phyloP scores from a whole-genome alignment of 1,140 invertebrate species.

The Hermetia illucens region DNA sequence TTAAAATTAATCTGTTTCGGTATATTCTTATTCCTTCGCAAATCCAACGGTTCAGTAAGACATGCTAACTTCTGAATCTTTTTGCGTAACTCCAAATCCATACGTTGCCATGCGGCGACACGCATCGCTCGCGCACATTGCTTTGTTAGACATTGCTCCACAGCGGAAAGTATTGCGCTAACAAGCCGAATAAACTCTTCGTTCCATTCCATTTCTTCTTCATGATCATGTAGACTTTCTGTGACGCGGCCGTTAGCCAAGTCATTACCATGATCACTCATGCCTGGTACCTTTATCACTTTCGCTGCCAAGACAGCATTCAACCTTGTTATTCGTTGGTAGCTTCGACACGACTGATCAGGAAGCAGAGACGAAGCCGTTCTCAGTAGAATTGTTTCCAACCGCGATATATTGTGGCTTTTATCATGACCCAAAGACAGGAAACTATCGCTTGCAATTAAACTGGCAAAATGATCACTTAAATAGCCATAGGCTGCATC shows the following conservation, averaged over 20 bases:
- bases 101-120: constrained; percentile 45
- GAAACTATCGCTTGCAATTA: constrained; percentile 48
- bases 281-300: constrained; percentile 23
- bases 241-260: constrained; percentile 12
- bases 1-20: constrained; percentile 23
- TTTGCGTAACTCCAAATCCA: constrained; percentile 43
- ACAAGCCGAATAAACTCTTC: constrained; percentile 28
- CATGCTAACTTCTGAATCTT: constrained; percentile 44
- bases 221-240: constrained; percentile 16
- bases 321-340: constrained; percentile 32
- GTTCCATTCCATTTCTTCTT: constrained; percentile 30
- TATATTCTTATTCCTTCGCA: constrained; percentile 18
- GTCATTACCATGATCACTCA: constrained; percentile 22
- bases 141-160: constrained; percentile 46
- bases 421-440: constrained; percentile 46
- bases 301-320: constrained; percentile 26
- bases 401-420: constrained; percentile 47
- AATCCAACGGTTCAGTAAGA: constrained; percentile 27
- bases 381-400: constrained; percentile 49
- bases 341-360: constrained; percentile 56
- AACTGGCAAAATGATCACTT: constrained; percentile 46
- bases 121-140: constrained; percentile 45
- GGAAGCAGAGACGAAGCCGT: constrained; percentile 46
- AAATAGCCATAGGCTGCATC: constrained; percentile 49
- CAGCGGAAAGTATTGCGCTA: constrained; percentile 31